Evolutionary conservation across 2,888 invertebrate species (phyloP), one percentile per base, ranked within the genome.

Genomic region (Laspeyria flexula): DNA sequence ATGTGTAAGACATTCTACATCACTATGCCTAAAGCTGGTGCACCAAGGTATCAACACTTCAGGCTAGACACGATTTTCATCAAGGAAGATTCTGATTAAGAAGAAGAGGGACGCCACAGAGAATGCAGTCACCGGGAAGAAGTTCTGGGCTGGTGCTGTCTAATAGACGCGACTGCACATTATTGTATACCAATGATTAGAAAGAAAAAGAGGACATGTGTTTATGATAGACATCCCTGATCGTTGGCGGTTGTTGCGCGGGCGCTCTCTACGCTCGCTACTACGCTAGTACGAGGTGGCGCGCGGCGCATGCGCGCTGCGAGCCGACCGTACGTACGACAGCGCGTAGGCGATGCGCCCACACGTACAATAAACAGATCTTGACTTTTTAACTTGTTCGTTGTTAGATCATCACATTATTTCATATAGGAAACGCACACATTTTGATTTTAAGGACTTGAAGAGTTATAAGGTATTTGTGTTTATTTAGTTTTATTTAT

Each of bases 371-470:
- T 25, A 29, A 30, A 35, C 12, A 37, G 15, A 30, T 38, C 42
- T 48, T 31, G 10, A 42, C 16, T 31, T 44, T 44, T 31, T 45
- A 15, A 42, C 21, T 12, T 12, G 25, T 16, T n/a, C 30, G 25
- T 49, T 31, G 41, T 46, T 47, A 39, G 42, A 33, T 51, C 50
- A 48, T 35, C 46, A 42, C 46, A 59, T 50, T 51, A 43, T 50
- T 46, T 41, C 15, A 42, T 53, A 45, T 50, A 55, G 49, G 60
- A 56, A 60, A 60, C 23, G 34, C 31, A 15, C 55, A 12, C 43
- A 48, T 56, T 55, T 45, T 18, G 39, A 42, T 21, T 43, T 15
- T 39, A 50, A 55, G 7, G 1, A 43, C 29, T 43, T 13, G 7
- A 25, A 7, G 25, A 25, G 3, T 7, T 25, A 7, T 25, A 25